Conservation (phyloP, 2,797 vertebrate species). For the Tapera naevia region DNA sequence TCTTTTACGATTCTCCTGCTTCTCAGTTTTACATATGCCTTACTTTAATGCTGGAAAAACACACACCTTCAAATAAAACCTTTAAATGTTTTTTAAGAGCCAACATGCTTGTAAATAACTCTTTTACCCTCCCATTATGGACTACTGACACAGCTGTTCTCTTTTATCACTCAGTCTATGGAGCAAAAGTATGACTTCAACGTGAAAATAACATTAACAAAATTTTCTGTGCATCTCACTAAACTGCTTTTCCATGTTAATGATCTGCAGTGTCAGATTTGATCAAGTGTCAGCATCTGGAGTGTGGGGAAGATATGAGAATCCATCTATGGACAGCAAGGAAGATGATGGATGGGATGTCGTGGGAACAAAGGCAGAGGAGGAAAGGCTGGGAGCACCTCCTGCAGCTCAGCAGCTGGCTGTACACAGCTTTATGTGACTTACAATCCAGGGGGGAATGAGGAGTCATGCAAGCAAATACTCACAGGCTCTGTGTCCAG, state of each 20-base stretch:
- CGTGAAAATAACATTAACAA: not conserved
- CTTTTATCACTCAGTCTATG: not conserved
- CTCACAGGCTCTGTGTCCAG: not conserved
- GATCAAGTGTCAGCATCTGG: not conserved
- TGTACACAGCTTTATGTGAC: not conserved
- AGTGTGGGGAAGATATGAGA: not conserved
- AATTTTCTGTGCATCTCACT: not conserved
- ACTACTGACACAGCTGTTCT: conserved; percentile 9
- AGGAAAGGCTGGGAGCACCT: not conserved
- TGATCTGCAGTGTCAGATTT: not conserved
- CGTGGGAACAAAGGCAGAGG: not conserved
- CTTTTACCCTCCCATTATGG: not conserved
- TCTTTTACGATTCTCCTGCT: not conserved
- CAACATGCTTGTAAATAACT: not conserved
- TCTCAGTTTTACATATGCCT: not conserved
- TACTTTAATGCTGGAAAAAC: not conserved
- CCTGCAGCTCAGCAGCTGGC: not conserved
- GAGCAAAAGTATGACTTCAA: not conserved
- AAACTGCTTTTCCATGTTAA: not conserved
- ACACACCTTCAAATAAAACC: not conserved
- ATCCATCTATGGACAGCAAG: not conserved
- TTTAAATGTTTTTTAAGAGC: not conserved
- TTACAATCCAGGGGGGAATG: not conserved
- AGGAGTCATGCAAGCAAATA: fast-evolving
- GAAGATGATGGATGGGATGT: not conserved